A percentile compares a stretch with the other conserved stretches of the same genome.
These are phyloP conservation scores for Meta bourneti DNA, from an alignment of 2,888 invertebrate species.

Conservation along the genomic window DNA sequence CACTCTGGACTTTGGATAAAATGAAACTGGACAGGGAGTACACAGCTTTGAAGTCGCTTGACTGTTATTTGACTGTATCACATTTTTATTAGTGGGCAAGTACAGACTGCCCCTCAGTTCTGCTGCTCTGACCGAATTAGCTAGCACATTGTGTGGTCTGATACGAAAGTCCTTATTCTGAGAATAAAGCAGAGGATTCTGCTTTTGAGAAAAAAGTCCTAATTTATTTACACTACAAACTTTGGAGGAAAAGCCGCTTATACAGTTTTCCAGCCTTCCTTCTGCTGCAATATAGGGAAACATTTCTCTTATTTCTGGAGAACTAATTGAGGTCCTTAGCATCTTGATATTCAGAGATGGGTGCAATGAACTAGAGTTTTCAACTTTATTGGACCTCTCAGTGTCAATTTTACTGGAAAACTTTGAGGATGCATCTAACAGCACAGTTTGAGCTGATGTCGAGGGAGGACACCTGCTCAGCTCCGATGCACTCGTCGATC, in stretches of 20 bases:
- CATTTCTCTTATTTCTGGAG: not conserved
- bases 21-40: slow-evolving; percentile 7
- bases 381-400: too few relatives aligned
- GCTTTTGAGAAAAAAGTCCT: too few relatives aligned
- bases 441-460: too few relatives aligned
- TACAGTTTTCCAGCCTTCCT: too few relatives aligned
- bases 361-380: too few relatives aligned
- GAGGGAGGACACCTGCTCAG: too few relatives aligned
- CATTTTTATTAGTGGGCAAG: not conserved
- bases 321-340: not conserved
- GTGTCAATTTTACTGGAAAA: too few relatives aligned
- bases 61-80: not conserved
- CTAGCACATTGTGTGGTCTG: not conserved
- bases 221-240: not conserved
- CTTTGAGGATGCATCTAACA: too few relatives aligned
- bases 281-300: not conserved
- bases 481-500: too few relatives aligned
- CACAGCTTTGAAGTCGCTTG: not conserved
- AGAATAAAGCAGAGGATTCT: too few relatives aligned
- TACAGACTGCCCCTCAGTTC: not conserved
- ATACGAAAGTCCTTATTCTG: not conserved
- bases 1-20: not conserved
- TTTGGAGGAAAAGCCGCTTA: not conserved
- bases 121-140: not conserved
- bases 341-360: too few relatives aligned